Evolutionary conservation across 2,888 invertebrate species (phyloP).

Genomic region (Oligia strigilis): DNA sequence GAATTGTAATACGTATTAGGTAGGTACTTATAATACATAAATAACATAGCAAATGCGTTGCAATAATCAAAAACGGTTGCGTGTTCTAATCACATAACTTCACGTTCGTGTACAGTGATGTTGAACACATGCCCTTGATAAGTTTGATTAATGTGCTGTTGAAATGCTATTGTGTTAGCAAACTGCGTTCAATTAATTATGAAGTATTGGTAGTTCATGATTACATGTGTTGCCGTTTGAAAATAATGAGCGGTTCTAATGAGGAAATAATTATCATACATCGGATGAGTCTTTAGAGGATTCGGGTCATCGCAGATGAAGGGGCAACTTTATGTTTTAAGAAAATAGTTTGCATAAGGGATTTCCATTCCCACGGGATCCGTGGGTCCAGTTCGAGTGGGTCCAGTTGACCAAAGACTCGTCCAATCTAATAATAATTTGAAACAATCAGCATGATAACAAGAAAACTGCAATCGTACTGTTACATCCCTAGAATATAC

Average conservation of each 20-base stretch:
- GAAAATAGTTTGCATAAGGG: too few relatives aligned
- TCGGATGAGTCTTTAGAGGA: not conserved
- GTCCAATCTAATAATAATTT: too few relatives aligned
- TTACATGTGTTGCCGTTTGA: slow-evolving; percentile 20
- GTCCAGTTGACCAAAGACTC: too few relatives aligned
- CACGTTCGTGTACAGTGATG: slow-evolving; percentile 56
- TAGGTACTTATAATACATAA: slow-evolving; percentile 4
- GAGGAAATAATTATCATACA: not conserved
- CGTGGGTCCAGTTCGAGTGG: too few relatives aligned
- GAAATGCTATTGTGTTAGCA: slow-evolving; percentile 63
- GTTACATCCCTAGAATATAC: too few relatives aligned
- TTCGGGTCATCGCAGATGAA: not conserved
- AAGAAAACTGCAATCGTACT: too few relatives aligned
- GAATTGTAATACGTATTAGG: not conserved
- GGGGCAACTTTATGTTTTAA: not conserved
- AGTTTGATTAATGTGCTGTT: slow-evolving; percentile 60
- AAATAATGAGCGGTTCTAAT: slow-evolving; percentile 17
- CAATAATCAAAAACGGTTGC: slow-evolving; percentile 43
- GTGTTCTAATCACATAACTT: slow-evolving; percentile 57
- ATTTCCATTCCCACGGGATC: too few relatives aligned
- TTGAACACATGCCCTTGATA: slow-evolving; percentile 66
- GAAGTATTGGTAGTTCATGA: slow-evolving; percentile 34
- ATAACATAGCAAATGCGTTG: slow-evolving; percentile 4
- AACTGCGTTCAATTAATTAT: slow-evolving; percentile 55
- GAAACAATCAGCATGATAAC: too few relatives aligned